These are phyloP conservation scores for Ptychodera flava DNA, from an alignment of 35 echinoderm and acorn worm species.

Conservation along the genomic window DNA sequence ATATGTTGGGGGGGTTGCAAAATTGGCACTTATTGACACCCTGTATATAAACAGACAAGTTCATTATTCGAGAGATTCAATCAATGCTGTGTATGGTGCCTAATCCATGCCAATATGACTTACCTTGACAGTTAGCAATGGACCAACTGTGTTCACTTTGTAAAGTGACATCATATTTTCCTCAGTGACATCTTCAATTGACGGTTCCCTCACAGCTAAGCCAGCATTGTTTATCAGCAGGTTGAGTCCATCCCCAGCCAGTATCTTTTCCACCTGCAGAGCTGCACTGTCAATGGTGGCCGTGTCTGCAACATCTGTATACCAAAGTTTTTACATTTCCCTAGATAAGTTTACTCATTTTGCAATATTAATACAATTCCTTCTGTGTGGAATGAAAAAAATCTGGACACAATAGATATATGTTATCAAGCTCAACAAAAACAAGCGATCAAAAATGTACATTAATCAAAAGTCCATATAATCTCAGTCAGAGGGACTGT, in stretches of 20 bases:
- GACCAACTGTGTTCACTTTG: slow-evolving; percentile 41
- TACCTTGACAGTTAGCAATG: slow-evolving; percentile 34
- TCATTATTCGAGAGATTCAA: background rate
- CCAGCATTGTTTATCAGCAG: slow-evolving; percentile 33
- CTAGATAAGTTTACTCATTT: background rate
- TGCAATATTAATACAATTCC: background rate
- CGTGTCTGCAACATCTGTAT: slow-evolving; percentile 13
- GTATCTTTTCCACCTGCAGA: background rate
- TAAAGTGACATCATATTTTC: slow-evolving; percentile 14
- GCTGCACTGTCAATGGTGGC: background rate
- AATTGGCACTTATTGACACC: background rate
- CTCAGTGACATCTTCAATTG: slow-evolving; percentile 12
- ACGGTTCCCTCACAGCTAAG: background rate
- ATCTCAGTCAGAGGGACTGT: too few relatives aligned
- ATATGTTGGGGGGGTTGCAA: background rate
- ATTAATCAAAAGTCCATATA: too few relatives aligned
- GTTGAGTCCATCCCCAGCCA: slow-evolving; percentile 10
- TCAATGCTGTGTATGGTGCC: background rate
- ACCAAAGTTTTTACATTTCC: background rate
- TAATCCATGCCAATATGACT: background rate
- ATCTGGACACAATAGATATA: too few relatives aligned
- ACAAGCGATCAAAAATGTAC: too few relatives aligned
- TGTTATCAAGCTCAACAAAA: too few relatives aligned
- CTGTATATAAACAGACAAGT: background rate
- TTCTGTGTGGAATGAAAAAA: too few relatives aligned